These are phyloP conservation scores for Ciconia stormi DNA, from an alignment of 2,113 vertebrate species.

Conservation along the genomic window DNA sequence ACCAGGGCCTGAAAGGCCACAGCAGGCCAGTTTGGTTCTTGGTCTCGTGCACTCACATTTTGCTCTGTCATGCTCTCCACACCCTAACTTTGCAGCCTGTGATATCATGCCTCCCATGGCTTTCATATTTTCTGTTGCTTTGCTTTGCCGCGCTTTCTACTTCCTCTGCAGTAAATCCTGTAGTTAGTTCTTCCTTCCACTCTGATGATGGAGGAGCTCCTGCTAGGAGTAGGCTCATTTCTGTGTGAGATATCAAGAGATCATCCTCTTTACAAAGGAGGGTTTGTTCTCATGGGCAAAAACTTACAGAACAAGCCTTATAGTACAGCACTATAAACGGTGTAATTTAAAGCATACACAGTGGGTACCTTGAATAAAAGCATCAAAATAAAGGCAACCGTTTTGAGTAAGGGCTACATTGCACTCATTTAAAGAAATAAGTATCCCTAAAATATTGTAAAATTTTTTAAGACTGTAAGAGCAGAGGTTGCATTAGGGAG, in stretches of 20 bases:
- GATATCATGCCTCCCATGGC: background rate
- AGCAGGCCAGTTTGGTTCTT: background rate
- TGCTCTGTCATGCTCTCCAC: background rate
- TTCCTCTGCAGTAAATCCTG: background rate
- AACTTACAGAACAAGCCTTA: background rate
- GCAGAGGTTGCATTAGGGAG: background rate
- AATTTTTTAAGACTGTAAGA: background rate
- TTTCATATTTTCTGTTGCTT: background rate
- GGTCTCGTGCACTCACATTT: background rate
- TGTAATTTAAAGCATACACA: background rate
- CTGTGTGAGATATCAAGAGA: background rate
- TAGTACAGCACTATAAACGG: background rate
- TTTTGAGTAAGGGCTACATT: background rate
- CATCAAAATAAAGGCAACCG: background rate
- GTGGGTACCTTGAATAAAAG: background rate
- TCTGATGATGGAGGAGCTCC: background rate
- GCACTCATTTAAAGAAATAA: background rate
- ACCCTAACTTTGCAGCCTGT: background rate
- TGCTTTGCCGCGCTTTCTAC: background rate
- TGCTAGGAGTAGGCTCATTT: background rate
- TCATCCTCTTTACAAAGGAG: background rate
- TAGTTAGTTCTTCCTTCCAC: background rate
- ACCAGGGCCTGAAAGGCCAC: background rate
- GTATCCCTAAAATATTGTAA: background rate
- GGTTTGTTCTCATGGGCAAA: background rate